These are phyloP conservation scores for Otolemur crassicaudatus DNA, from an alignment of 2,797 vertebrate species.

Conservation along the genomic window DNA sequence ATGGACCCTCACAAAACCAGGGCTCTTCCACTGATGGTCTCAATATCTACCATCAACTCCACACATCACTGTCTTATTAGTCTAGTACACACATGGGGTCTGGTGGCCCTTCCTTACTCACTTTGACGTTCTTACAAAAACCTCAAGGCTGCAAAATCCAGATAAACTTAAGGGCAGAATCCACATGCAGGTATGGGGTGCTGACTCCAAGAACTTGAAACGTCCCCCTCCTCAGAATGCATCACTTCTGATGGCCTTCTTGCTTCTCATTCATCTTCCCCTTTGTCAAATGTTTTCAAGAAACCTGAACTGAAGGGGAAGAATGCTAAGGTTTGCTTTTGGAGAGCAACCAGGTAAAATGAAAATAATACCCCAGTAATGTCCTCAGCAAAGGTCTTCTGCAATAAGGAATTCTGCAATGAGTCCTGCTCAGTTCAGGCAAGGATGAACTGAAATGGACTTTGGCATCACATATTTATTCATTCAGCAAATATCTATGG, in stretches of 20 bases:
- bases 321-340: not conserved
- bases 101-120: not conserved
- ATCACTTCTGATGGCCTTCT: not conserved
- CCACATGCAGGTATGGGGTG: not conserved
- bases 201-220: not conserved
- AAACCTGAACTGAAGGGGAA: not conserved
- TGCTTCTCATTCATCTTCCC: not conserved
- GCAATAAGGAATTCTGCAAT: not conserved
- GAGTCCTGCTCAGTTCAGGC: not conserved
- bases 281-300: not conserved
- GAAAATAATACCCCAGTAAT: not conserved
- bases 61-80: not conserved
- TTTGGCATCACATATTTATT: not conserved
- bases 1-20: too few relatives aligned
- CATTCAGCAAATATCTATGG: not conserved
- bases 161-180: not conserved
- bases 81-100: not conserved
- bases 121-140: not conserved
- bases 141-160: not conserved
- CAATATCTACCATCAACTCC: not conserved
- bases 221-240: not conserved
- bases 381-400: not conserved
- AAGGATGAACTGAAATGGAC: not conserved
- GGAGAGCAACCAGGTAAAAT: not conserved
- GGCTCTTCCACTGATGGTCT: not conserved